Evolutionary conservation across 2,797 vertebrate genomes (phyloP).

Genomic region (Eulemur rubriventer): DNA sequence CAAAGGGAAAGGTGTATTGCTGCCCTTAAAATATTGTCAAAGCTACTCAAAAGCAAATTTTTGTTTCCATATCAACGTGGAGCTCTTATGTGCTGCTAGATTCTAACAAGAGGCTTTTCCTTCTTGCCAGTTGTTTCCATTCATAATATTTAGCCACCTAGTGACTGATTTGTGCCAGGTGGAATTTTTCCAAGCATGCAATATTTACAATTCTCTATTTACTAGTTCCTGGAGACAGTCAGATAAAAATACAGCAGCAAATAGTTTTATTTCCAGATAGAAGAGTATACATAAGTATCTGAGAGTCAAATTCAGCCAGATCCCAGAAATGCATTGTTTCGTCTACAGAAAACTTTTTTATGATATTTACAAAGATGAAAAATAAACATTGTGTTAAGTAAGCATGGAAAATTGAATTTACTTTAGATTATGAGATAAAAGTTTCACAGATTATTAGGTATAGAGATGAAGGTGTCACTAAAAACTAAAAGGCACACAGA

Average conservation of each 20-base stretch:
- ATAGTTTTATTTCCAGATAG: conserved; percentile 68
- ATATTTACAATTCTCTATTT: conserved; percentile 81
- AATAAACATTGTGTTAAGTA: not conserved
- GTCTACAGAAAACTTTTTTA: conserved; percentile 34
- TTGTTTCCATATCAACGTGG: conserved; percentile 59
- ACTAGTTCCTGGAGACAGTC: conserved; percentile 77
- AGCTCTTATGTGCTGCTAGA: conserved; percentile 43
- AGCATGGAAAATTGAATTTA: not conserved
- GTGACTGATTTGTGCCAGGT: conserved; percentile 79
- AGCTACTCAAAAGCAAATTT: conserved; percentile 65
- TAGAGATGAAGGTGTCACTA: not conserved
- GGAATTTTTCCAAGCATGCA: conserved; percentile 79
- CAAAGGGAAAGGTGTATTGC: not conserved
- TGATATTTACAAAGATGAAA: conserved; percentile 36
- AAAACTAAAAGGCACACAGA: not conserved
- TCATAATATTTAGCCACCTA: conserved; percentile 73
- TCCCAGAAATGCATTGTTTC: conserved; percentile 36
- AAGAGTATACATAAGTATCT: conserved; percentile 35
- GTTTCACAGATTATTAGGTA: not conserved
- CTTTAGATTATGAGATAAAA: not conserved
- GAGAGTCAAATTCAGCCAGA: conserved; percentile 55
- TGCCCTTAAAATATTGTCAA: conserved; percentile 53
- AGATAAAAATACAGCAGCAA: conserved; percentile 78
- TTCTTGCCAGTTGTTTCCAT: conserved; percentile 75
- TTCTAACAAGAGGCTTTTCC: conserved; percentile 76